A percentile compares a stretch with the other conserved stretches of the same genome.
These are phyloP conservation scores for Plectrocnemia conspersa DNA, from an alignment of 1,140 invertebrate species.

Conservation along the genomic window DNA sequence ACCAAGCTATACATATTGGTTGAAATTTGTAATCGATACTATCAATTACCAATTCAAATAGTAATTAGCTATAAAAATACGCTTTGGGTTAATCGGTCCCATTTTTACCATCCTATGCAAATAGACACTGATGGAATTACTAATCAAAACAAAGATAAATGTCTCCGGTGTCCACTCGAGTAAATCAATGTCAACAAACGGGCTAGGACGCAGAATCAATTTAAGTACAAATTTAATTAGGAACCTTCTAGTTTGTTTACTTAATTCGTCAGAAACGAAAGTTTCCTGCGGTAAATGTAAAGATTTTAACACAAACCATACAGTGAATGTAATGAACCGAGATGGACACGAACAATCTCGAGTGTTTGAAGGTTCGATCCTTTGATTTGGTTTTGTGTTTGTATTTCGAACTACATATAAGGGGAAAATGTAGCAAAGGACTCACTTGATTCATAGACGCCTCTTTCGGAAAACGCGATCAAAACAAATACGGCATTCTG, in stretches of 20 bases:
- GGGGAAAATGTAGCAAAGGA: background rate
- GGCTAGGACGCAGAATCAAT: conserved; percentile 11
- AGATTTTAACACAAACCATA: conserved; percentile 19
- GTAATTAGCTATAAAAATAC: conserved; percentile 3
- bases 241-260: conserved; percentile 21
- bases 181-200: conserved; percentile 11
- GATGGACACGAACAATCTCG: conserved; percentile 10
- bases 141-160: conserved; percentile 21
- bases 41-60: background rate
- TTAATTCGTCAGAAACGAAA: conserved; percentile 16
- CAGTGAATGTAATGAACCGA: conserved; percentile 13
- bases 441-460: conserved; percentile 2
- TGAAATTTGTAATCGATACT: background rate
- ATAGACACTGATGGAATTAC: conserved; percentile 19
- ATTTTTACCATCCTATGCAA: conserved; percentile 8
- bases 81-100: background rate
- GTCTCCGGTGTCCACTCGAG: conserved; percentile 9
- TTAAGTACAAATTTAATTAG: conserved; percentile 24
- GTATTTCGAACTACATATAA: background rate
- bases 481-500: background rate
- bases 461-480: background rate
- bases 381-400: background rate
- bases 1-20: background rate
- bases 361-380: background rate
- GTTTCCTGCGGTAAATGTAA: conserved; percentile 17